Conservation (phyloP, 2,113 vertebrate genomes). For the Cyrtonyx montezumae region DNA sequence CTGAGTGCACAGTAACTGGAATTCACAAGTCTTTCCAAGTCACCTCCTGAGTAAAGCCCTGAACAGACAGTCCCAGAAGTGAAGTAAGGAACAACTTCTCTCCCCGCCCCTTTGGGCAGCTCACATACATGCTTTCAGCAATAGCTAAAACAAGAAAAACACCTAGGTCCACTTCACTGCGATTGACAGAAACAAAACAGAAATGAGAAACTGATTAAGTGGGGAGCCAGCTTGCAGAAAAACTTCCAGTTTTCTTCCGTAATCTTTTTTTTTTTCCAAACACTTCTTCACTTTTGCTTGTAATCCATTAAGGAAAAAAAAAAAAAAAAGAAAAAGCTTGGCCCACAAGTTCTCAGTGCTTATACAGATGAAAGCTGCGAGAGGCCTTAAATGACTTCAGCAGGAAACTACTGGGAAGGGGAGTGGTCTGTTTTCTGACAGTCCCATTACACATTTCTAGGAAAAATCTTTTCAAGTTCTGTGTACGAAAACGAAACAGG, state of each 20-base stretch:
- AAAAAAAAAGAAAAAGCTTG: conserved; percentile 28
- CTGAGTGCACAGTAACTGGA: conserved; percentile 65
- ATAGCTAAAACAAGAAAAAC: conserved; percentile 58
- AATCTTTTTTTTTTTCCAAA: conserved; percentile 10
- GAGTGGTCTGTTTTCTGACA: conserved; percentile 70
- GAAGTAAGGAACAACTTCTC: conserved; percentile 53
- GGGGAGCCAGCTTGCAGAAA: neutral
- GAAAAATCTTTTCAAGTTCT: conserved; percentile 62
- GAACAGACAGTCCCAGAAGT: conserved; percentile 58
- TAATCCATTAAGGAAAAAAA: conserved; percentile 43
- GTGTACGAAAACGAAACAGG: conserved; percentile 28
- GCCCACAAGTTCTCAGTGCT: neutral
- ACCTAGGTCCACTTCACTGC: conserved; percentile 24
- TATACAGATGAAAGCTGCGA: conserved; percentile 62
- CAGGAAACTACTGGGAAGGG: conserved; percentile 64
- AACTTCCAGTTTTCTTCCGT: conserved; percentile 31
- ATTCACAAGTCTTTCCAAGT: conserved; percentile 66
- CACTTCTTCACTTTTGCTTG: neutral
- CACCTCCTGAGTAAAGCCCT: conserved; percentile 58
- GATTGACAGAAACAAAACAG: neutral
- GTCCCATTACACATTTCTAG: conserved; percentile 63
- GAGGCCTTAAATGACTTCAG: conserved; percentile 67
- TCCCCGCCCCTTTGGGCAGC: conserved; percentile 44
- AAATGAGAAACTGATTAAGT: conserved; percentile 39
- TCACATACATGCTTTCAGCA: conserved; percentile 23